Evolutionary conservation across 1,140 invertebrate genomes (phyloP), one percentile per base, ranked within the genome.

Genomic region (Ceratosolen fusciceps): DNA sequence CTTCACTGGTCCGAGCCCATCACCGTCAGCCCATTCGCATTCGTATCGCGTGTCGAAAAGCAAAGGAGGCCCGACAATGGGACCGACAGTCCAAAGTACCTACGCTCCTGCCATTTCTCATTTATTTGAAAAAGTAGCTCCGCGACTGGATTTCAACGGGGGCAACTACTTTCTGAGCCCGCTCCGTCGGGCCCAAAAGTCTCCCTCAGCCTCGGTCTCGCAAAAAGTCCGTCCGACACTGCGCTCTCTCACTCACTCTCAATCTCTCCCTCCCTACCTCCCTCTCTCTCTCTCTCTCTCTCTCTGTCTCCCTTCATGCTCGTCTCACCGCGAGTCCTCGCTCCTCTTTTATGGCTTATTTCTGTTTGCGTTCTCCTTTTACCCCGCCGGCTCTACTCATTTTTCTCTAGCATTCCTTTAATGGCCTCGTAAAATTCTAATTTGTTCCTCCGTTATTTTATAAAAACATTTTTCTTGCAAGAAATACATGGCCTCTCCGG

Each of bases 161-260:
- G 31, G 31, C 34, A 65, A 16, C 19, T 7, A 7, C 21, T 8
- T 19, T 19, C 37, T 65, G 10, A 7, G 31, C 31, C 37, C 16
- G 4, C n/a, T 12, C 31, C 10, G 7, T 65, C 29, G 29, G 29
- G 26, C 7, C 31, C 19, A 65, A 9, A 65, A 37, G 31, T 37
- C 19, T n/a, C 21, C 14, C 21, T n/a, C 31, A 21, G 37, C 7
- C 3, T 31, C 16, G 19, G 31, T 9, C 60, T 21, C 34, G 19
- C 37, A 78, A 78, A 71, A 78, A 62, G 31, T 60, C 56, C 21
- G 31, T 60, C 56, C 21, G 47, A 76, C 56, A 76, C 43, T 52
- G 31, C 49, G 52, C 26, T 54, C 5, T 26, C 31, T 0, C 37
- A 31, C 19, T 29, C 60, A 72, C 39, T 67, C 29, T 72, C 24